These are phyloP conservation scores for Microtus montanus DNA, from an alignment of 2,113 vertebrate genomes.

Conservation along the genomic window DNA sequence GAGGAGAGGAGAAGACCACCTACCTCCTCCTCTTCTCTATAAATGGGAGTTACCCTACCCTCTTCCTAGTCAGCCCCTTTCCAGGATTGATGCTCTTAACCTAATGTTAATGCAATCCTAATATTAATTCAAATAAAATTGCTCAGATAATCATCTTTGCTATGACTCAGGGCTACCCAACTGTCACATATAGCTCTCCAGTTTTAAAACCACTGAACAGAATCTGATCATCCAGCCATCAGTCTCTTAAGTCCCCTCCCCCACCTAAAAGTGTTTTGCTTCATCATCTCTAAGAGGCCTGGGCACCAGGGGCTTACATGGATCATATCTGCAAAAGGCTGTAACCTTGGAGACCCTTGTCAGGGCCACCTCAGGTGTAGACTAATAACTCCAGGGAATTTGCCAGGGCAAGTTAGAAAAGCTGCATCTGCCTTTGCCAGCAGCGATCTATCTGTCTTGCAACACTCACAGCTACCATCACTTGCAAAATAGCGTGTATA, in stretches of 20 bases:
- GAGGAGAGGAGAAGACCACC: not conserved
- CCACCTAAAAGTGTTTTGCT: conserved; percentile 80
- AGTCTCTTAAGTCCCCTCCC: conserved; percentile 69
- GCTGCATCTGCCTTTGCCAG: conserved; percentile 22
- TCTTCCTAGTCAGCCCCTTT: not conserved
- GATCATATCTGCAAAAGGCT: conserved; percentile 69
- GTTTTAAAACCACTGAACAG: conserved; percentile 24
- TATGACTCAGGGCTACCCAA: not conserved
- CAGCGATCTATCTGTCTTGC: conserved; percentile 58
- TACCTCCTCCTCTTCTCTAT: not conserved
- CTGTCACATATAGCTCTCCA: not conserved
- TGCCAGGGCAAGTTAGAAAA: conserved; percentile 11
- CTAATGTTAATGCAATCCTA: conserved; percentile 3
- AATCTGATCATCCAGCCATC: conserved; percentile 33
- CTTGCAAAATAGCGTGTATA: conserved; percentile 64
- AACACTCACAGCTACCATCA: conserved; percentile 47
- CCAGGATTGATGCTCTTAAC: conserved; percentile 10
- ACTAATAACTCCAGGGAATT: conserved; percentile 72
- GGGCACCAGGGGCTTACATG: conserved; percentile 30
- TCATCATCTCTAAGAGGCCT: conserved; percentile 80
- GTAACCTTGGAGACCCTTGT: conserved; percentile 67
- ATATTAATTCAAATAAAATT: not conserved
- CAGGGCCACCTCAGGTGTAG: conserved; percentile 69
- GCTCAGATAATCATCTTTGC: not conserved
- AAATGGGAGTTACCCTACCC: conserved; percentile 25